These are phyloP conservation scores for Lathronympha strigana DNA, from an alignment of 2,888 invertebrate species.

Conservation along the genomic window DNA sequence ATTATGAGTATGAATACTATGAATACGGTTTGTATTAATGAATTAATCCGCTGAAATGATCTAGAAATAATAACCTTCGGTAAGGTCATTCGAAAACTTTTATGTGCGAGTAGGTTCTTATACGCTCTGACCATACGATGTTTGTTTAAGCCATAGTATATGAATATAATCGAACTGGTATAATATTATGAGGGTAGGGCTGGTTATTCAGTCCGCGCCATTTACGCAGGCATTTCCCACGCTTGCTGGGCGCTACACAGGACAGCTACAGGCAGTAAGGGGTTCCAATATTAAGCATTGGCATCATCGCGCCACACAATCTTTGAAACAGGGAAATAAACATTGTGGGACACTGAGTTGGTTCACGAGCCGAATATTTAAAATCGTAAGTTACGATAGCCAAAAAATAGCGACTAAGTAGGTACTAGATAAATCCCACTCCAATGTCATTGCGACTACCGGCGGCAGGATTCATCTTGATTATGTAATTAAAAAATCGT, in stretches of 20 bases:
- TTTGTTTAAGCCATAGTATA: neutral
- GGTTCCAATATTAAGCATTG: neutral
- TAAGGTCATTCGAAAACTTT: neutral
- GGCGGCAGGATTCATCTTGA: no score
- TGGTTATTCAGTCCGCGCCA: slow-evolving; percentile 65
- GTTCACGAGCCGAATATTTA: neutral
- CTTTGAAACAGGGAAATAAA: neutral
- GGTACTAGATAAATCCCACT: no score
- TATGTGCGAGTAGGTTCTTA: neutral
- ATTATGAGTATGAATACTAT: slow-evolving; percentile 81
- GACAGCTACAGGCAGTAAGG: slow-evolving; percentile 10
- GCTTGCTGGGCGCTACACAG: slow-evolving; percentile 56
- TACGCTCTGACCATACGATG: no score
- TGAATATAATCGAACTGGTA: slow-evolving; percentile 16
- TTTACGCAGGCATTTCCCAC: slow-evolving; percentile 77
- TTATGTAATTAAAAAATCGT: no score
- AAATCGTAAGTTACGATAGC: neutral
- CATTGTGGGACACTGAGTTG: neutral
- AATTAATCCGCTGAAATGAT: slow-evolving; percentile 50
- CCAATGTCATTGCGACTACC: no score
- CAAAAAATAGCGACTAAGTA: no score
- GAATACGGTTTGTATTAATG: slow-evolving; percentile 79
- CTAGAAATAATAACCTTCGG: slow-evolving; percentile 21
- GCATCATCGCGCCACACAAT: neutral
- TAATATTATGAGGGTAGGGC: slow-evolving; percentile 14